Base-by-base conservation (phyloP, 2,888 invertebrate genomes). In the Macrosoma leucophasiata region DNA sequence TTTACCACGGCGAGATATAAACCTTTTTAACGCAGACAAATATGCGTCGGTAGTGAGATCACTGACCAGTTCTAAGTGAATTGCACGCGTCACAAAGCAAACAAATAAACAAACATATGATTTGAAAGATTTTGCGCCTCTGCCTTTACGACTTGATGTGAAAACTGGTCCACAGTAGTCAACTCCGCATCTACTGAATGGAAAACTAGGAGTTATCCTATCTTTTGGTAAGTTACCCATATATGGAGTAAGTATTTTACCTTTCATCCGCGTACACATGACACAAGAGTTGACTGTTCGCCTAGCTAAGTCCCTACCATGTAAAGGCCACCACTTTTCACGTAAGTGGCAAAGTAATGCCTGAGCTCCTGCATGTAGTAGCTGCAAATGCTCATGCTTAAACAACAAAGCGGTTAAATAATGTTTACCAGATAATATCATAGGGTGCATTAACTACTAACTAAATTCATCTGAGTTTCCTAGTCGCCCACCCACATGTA, bases 361-460 rank as follows among this genome's bases (percentile, higher is more conserved):
- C 13, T 38, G 39, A 11, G 45, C 36, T 2, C 28, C 42, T 1
- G 34, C 42, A 15, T 40, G 45, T 2, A 39, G 10, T 11, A 32
- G 7, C n/a, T 25, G 28, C 13, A 18, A 4, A 14, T 42, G 41
- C 29, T 45, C 36, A 10, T 33, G 19, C 32, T 33, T 26, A 36
- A 43, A 32, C 34, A 43, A 24, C 27, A 36, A 9, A 20, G 26
- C 9, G 15, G 18, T 13, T 10, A 37, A 26, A 22, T 24, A 23
- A 20, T 35, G 35, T 26, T 35, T 35, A 15, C 13, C 11, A 4
- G 19, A 26, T 9, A 35, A 5, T 13, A 35, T 20, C 10, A 26
- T 26, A 0, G 35, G 35, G 13, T 35, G 35, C 12, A 25, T 35
- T 21, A 18, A 26, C 9, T 29, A 21, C 9, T 18, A 35, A 3